Evolutionary conservation across 2,888 invertebrate species (phyloP).

Genomic region (Ethmia dodecea): DNA sequence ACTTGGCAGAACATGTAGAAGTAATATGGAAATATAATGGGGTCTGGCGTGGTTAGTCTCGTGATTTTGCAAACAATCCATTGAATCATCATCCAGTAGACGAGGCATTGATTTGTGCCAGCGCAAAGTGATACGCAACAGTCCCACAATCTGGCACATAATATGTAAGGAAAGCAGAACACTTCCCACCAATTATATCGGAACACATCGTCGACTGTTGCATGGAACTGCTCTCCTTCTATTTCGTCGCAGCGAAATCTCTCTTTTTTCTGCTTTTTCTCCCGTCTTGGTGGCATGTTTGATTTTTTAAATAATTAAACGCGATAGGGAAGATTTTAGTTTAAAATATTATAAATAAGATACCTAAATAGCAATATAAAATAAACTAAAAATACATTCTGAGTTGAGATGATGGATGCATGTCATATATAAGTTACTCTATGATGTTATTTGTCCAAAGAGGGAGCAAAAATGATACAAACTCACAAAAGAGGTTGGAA

Average conservation of each 20-base stretch:
- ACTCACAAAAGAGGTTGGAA: too few species aligned
- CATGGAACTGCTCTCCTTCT: slow-evolving; percentile 41
- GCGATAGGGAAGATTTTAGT: too few species aligned
- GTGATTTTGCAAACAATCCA: slow-evolving; percentile 61
- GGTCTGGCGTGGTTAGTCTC: slow-evolving; percentile 45
- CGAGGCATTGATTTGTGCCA: slow-evolving; percentile 53
- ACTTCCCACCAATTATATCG: slow-evolving; percentile 58
- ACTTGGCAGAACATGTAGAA: slow-evolving; percentile 64
- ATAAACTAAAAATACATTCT: too few species aligned
- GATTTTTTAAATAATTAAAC: background rate
- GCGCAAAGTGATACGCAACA: slow-evolving; percentile 46
- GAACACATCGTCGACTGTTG: slow-evolving; percentile 43
- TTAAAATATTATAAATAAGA: slow-evolving; percentile 2
- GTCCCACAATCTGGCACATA: slow-evolving; percentile 48
- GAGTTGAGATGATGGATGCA: too few species aligned
- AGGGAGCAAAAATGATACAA: too few species aligned
- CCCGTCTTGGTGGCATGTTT: slow-evolving; percentile 35
- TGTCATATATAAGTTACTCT: too few species aligned
- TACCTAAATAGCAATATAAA: background rate
- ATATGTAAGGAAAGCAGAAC: slow-evolving; percentile 57
- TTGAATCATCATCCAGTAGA: slow-evolving; percentile 60
- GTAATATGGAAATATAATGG: slow-evolving; percentile 59
- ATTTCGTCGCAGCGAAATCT: slow-evolving; percentile 36
- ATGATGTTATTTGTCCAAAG: too few species aligned
- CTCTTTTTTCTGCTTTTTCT: slow-evolving; percentile 19